These are phyloP conservation scores for Leptinotarsa lineolata DNA, from an alignment of 1,140 invertebrate genomes.

Conservation along the genomic window DNA sequence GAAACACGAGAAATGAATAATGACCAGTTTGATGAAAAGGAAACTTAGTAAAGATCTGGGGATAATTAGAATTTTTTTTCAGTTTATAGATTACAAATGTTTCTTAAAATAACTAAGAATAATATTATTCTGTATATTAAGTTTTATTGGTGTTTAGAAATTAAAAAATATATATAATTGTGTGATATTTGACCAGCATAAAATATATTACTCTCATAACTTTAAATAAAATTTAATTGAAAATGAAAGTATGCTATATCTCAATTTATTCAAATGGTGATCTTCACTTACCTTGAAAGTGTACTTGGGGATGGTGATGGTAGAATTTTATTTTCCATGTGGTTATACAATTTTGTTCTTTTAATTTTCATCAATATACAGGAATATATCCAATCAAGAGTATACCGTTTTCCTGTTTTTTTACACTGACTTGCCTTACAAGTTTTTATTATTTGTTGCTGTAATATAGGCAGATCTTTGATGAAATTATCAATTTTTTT, in stretches of 20 bases:
- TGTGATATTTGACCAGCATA: too few species aligned
- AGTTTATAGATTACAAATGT: too few species aligned
- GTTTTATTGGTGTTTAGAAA: too few species aligned
- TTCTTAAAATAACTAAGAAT: too few species aligned
- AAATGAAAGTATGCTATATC: background rate
- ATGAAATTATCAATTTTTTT: background rate
- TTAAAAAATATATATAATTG: too few species aligned
- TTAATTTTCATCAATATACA: background rate
- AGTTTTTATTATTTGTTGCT: background rate
- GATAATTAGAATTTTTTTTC: too few species aligned
- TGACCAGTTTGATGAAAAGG: too few species aligned
- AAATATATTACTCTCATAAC: too few species aligned
- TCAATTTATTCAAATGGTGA: background rate
- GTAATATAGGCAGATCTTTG: background rate
- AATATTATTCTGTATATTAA: too few species aligned
- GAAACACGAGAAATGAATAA: too few species aligned
- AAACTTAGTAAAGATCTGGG: too few species aligned
- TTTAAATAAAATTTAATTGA: too few species aligned
- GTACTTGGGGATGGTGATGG: background rate
- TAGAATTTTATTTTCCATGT: background rate
- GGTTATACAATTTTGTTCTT: background rate
- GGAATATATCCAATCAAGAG: background rate
- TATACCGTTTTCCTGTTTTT: background rate
- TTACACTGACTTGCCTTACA: background rate
- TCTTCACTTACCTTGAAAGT: background rate